A percentile compares a stretch with the other conserved stretches of the same genome.
phyloP scores from a whole-genome alignment of 2,113 vertebrate species.

The Seriola dumerili region DNA sequence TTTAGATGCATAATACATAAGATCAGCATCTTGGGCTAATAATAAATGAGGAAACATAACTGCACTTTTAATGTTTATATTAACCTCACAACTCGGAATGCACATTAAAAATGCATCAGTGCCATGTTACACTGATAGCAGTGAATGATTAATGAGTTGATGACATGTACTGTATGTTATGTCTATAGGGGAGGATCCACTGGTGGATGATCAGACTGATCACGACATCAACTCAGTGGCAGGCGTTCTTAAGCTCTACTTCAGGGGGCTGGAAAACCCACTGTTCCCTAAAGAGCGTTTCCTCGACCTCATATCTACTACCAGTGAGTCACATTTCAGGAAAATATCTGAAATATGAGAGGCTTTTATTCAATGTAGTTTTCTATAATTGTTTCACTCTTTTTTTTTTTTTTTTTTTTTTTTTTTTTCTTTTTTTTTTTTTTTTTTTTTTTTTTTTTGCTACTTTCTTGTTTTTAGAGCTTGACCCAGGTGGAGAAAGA shows the following conservation, averaged over 20 bases:
- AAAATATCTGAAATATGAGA: background rate
- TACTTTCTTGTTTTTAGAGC: slow-evolving; percentile 83
- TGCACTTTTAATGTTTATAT: slow-evolving; percentile 35
- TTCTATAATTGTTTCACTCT: background rate
- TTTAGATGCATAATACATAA: slow-evolving; percentile 62
- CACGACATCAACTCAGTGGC: slow-evolving; percentile 98
- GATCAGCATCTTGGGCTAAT: slow-evolving; percentile 28
- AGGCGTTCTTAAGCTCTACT: slow-evolving; percentile 98
- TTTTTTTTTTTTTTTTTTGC: background rate
- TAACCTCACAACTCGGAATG: slow-evolving; percentile 20
- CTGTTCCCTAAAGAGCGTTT: slow-evolving; percentile 98
- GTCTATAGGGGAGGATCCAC: slow-evolving; percentile 93
- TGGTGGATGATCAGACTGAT: slow-evolving; percentile 94
- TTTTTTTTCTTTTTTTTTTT: slow-evolving; percentile 27
- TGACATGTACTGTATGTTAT: slow-evolving; percentile 27
- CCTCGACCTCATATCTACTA: slow-evolving; percentile 96
- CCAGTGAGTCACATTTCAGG: slow-evolving; percentile 89
- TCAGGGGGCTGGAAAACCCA: slow-evolving; percentile 97
- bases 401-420: background rate
- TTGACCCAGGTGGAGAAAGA: slow-evolving; percentile 91
- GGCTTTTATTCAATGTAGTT: background rate
- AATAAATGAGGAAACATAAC: slow-evolving; percentile 42
- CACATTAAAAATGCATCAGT: background rate
- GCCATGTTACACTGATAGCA: background rate
- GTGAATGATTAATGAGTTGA: slow-evolving; percentile 43